phyloP scores from a whole-genome alignment of 2,888 invertebrate species.

The Melanchra persicariae region DNA sequence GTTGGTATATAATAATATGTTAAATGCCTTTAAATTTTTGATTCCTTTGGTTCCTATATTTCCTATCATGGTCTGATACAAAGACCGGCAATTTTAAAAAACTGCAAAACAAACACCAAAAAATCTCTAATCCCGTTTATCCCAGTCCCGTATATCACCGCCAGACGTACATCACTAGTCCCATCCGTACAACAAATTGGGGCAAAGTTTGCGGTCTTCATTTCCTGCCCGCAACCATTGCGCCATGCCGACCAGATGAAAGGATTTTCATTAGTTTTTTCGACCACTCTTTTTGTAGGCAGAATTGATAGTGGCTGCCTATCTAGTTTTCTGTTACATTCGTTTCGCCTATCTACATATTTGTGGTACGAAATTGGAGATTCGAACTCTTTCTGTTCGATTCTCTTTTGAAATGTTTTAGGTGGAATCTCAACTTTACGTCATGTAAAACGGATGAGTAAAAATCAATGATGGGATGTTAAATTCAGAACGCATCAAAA shows the following conservation, averaged over 20 bases:
- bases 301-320: constrained; percentile 60
- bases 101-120: background rate
- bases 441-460: background rate
- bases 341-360: constrained; percentile 52
- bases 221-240: constrained; percentile 76
- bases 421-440: background rate
- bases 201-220: constrained; percentile 82
- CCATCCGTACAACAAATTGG: constrained; percentile 68
- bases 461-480: too few species aligned
- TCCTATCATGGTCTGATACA: too few species aligned
- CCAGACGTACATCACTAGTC: constrained; percentile 55
- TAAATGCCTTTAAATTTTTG: too few species aligned
- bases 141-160: constrained; percentile 26
- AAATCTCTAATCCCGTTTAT: constrained; percentile 11
- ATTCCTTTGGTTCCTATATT: too few species aligned
- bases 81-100: too few species aligned
- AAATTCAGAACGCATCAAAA: too few species aligned
- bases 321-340: constrained; percentile 47
- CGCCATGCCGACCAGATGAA: constrained; percentile 65
- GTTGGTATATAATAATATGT: too few species aligned
- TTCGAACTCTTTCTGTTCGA: constrained; percentile 26
- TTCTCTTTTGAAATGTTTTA: constrained; percentile 26
- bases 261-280: constrained; percentile 70
- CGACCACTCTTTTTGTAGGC: constrained; percentile 58
- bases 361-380: constrained; percentile 57